A percentile compares a stretch with the other conserved stretches of the same genome.
These are phyloP conservation scores for Lasioglossum vierecki DNA, from an alignment of 2,888 invertebrate species.

Conservation along the genomic window DNA sequence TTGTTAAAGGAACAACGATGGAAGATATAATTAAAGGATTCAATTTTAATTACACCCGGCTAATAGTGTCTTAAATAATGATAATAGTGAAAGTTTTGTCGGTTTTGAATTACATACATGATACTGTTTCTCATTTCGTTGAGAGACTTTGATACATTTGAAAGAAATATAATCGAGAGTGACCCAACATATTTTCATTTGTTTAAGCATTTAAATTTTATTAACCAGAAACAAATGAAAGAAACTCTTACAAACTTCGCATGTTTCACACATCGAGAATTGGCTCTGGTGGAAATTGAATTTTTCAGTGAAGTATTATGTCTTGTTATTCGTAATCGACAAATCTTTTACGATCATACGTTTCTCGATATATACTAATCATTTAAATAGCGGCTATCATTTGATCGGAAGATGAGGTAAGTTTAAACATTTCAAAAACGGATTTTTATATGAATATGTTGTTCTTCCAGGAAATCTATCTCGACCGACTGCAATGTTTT, in stretches of 20 bases:
- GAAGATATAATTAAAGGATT: constrained; percentile 16
- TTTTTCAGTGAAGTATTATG: not conserved
- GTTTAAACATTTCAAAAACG: constrained; percentile 20
- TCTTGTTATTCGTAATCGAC: not conserved
- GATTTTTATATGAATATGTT: constrained; percentile 54
- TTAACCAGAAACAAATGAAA: not conserved
- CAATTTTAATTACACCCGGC: not conserved
- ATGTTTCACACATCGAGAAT: not conserved
- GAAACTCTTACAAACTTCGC: not conserved
- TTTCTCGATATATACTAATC: constrained; percentile 32
- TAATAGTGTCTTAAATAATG: not conserved
- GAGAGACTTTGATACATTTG: not conserved
- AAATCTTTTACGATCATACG: not conserved
- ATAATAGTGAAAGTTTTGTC: not conserved
- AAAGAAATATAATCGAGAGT: not conserved
- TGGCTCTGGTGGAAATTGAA: not conserved
- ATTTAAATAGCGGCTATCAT: constrained; percentile 40
- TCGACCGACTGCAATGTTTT: constrained; percentile 31
- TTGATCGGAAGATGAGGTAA: constrained; percentile 52
- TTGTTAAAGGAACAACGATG: constrained; percentile 10
- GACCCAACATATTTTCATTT: not conserved
- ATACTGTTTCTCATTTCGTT: not conserved
- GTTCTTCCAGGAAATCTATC: constrained; percentile 58
- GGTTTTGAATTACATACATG: not conserved
- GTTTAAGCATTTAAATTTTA: not conserved